Evolutionary conservation across 2,888 invertebrate species (phyloP).

Genomic region (Eristalinus aeneus): DNA sequence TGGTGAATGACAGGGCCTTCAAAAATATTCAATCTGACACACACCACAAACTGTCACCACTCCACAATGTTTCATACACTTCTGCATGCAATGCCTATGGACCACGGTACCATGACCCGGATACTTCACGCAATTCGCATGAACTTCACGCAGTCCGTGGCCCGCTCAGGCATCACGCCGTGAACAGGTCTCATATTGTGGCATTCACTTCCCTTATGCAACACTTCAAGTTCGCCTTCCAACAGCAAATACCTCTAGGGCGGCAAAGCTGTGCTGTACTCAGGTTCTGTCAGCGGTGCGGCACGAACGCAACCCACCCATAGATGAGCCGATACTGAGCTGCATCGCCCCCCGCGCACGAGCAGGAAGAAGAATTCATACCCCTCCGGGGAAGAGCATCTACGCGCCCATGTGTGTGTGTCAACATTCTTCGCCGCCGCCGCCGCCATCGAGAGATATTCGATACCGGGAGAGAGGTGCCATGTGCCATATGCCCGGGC

Average conservation of each 20-base stretch:
- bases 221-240: not conserved
- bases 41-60: no score
- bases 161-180: not conserved
- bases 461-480: slow-evolving; percentile 50
- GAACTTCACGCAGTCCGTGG: not conserved
- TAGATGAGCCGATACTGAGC: slow-evolving; percentile 11
- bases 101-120: not conserved
- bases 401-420: slow-evolving; percentile 14
- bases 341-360: slow-evolving; percentile 24
- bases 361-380: slow-evolving; percentile 21
- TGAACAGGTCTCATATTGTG: not conserved
- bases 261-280: not conserved
- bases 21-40: no score
- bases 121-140: not conserved
- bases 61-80: not conserved
- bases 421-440: slow-evolving; percentile 55
- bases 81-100: not conserved
- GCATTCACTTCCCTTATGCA: not conserved
- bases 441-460: slow-evolving; percentile 32
- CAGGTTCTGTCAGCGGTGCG: not conserved
- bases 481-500: slow-evolving; percentile 28
- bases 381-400: not conserved
- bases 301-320: slow-evolving; percentile 26
- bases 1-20: no score
- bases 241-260: slow-evolving; percentile 41